phyloP scores from a whole-genome alignment of 2,113 vertebrate species.

The Lamprologus lemairii region DNA sequence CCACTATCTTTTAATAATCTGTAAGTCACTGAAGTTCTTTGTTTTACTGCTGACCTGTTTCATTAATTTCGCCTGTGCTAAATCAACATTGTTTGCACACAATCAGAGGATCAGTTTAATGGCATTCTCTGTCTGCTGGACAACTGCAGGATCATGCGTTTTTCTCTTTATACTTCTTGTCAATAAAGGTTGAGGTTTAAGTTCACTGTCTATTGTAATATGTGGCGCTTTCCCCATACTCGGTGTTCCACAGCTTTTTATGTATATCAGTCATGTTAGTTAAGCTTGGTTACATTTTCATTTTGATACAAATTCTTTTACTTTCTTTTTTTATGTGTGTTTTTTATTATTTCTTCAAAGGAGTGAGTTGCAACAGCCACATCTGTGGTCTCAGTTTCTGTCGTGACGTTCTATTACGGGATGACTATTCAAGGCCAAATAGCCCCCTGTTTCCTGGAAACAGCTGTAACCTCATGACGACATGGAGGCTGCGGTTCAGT shows the following conservation, averaged over 20 bases:
- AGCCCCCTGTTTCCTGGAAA: not conserved
- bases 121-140: not conserved
- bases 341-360: not conserved
- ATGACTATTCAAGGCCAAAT: rapidly evolving
- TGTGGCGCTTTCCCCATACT: rapidly evolving
- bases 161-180: not conserved
- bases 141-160: rapidly evolving
- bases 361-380: not conserved
- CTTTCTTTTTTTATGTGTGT: not conserved
- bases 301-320: not conserved
- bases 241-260: not conserved
- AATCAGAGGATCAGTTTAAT: rapidly evolving
- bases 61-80: not conserved
- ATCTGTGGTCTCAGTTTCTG: not conserved
- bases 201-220: rapidly evolving
- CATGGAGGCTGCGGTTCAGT: not conserved
- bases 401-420: not conserved
- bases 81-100: not conserved
- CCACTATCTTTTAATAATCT: not conserved
- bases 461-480: not conserved
- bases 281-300: not conserved
- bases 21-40: not conserved
- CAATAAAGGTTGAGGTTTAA: rapidly evolving
- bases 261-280: not conserved
- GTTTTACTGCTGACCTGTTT: not conserved